phyloP scores from a whole-genome alignment of 1,140 invertebrate genomes.

The Cherax quadricarinatus region DNA sequence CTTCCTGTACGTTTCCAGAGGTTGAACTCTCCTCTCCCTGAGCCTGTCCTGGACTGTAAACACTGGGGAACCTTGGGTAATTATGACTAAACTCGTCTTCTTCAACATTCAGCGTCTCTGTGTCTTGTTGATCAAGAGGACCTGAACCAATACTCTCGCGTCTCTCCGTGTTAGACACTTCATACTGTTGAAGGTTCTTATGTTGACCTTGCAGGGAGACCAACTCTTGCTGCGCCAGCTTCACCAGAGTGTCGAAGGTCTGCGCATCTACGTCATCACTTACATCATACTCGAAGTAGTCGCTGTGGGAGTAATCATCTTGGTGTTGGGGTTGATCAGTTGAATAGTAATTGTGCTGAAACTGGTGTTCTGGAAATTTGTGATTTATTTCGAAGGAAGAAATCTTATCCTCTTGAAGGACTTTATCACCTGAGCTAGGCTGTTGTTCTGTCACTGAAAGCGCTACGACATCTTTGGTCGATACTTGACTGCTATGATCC shows the following conservation, averaged over 20 bases:
- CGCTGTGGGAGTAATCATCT: background rate
- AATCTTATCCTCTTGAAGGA: background rate
- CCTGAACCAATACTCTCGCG: too few relatives aligned
- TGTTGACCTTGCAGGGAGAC: background rate
- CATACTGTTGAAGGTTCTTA: background rate
- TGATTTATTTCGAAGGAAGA: background rate
- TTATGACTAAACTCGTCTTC: background rate
- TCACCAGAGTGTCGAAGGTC: slow-evolving; percentile 15
- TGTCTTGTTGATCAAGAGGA: background rate
- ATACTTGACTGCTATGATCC: background rate
- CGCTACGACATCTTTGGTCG: background rate
- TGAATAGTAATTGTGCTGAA: background rate
- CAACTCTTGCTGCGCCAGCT: slow-evolving; percentile 26
- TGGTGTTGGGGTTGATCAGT: background rate
- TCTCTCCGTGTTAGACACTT: background rate
- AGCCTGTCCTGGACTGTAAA: too few relatives aligned
- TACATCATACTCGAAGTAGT: background rate
- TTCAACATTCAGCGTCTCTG: background rate
- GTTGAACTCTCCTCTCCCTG: background rate
- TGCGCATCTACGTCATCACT: background rate
- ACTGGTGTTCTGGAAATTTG: background rate
- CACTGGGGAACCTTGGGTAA: too few relatives aligned
- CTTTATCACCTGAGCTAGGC: background rate
- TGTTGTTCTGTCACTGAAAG: background rate
- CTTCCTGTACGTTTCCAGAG: background rate